phyloP scores from a whole-genome alignment of 2,113 vertebrate species.

The Danionella cerebrum region DNA sequence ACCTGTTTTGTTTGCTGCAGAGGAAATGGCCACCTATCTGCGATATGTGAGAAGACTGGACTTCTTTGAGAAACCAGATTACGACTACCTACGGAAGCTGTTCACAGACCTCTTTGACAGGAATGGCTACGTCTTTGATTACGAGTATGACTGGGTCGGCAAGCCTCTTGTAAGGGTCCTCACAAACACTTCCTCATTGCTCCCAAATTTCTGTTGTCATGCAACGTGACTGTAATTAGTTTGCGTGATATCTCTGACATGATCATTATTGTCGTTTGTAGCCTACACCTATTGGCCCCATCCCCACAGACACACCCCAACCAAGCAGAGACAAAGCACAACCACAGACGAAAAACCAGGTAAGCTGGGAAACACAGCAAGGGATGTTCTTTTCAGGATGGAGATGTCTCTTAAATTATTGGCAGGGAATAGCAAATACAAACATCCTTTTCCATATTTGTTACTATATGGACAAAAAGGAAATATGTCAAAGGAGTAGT shows the following conservation, averaged over 20 bases:
- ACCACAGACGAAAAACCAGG: constrained; percentile 91
- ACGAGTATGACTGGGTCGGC: constrained; percentile 97
- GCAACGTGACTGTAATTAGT: not conserved
- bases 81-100: constrained; percentile 91
- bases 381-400: too few species aligned
- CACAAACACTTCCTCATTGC: not conserved
- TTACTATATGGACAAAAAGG: too few species aligned
- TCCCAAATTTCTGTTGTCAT: not conserved
- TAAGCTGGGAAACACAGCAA: too few species aligned
- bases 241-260: not conserved
- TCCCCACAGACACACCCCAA: constrained; percentile 82
- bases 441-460: too few species aligned
- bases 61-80: constrained; percentile 96
- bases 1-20: too few species aligned
- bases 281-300: constrained; percentile 92
- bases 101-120: constrained; percentile 92
- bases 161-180: constrained; percentile 80
- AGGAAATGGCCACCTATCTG: constrained; percentile 95
- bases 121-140: constrained; percentile 89
- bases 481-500: too few species aligned
- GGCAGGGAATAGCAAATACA: too few species aligned
- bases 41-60: constrained; percentile 92
- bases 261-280: constrained; percentile 42
- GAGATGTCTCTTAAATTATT: too few species aligned
- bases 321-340: constrained; percentile 86